Conservation (phyloP, 2,113 vertebrate species). For the Thunnus thynnus region DNA sequence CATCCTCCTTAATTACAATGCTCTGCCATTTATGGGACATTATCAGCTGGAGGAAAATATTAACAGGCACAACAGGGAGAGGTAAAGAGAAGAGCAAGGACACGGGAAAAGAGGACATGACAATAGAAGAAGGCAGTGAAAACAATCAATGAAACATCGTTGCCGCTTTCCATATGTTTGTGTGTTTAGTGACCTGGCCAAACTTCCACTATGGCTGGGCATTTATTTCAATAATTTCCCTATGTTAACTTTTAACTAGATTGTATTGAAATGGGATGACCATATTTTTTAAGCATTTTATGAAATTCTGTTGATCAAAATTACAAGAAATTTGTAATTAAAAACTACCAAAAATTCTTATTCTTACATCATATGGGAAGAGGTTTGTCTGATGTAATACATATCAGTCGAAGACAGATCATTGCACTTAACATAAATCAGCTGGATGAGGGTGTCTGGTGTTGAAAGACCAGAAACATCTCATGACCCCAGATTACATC, state of each 20-base stretch:
- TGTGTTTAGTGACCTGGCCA: neutral
- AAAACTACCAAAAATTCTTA: neutral
- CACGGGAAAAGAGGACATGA: constrained; percentile 14
- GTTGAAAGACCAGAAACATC: neutral
- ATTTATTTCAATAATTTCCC: neutral
- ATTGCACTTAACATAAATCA: neutral
- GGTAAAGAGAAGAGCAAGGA: neutral
- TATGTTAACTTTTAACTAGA: no score
- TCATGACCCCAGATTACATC: neutral
- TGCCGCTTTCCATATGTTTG: constrained; percentile 1
- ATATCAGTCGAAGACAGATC: neutral
- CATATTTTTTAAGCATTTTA: no score
- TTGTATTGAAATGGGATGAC: no score
- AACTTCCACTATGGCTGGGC: neutral
- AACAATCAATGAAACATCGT: neutral
- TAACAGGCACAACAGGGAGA: constrained; percentile 17
- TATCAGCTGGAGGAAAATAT: constrained; percentile 64
- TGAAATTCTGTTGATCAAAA: no score
- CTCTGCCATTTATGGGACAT: constrained; percentile 54
- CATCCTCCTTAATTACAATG: constrained; percentile 72
- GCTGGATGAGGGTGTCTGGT: neutral
- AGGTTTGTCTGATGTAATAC: neutral
- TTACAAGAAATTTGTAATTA: neutral
- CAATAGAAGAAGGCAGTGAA: neutral
- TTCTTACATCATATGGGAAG: neutral